Base-by-base conservation (phyloP, 2,888 invertebrate genomes). In the Dilophus febrilis region DNA sequence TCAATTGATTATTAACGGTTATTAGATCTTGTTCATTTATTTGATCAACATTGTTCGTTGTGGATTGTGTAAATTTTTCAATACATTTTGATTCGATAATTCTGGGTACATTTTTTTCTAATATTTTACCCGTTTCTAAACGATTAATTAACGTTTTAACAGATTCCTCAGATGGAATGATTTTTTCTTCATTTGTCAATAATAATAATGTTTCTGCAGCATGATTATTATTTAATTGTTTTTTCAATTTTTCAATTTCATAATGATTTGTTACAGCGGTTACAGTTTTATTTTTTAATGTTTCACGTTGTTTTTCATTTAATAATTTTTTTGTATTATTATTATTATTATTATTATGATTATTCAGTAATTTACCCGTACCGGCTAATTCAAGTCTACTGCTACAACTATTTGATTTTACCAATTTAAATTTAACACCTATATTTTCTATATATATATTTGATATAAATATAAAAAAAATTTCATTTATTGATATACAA, bases 381-480 rank as follows among this genome's bases (percentile, higher is more conserved):
- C 84, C 85, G 1, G 83, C 76, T 40, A 86, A 59, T 54, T 86
- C 85, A 38, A 86, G 62, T 26, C 86, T 70, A 55, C 84, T 85
- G 53, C 82, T 84, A 56, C 85, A 86, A 48, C 85, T 85, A 53
- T 86, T 86, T 26, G 85, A 86, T 63, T 86, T 86, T 2, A 86
- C 74, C 46, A 86, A 62, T 53, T 79, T 77, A 55, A 85, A 85
- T 57, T 83, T 84, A 40, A 84, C 72, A 39, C 80, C 79, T 54
- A 69, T 65, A 53, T 22, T 22, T 22, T 22, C 22, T 22, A 6
- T n/a, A n/a, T n/a, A n/a, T n/a, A n/a, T n/a, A 71, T 71, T 30
- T 53, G 16, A 38, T 18, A 35, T 18, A 35, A 13, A 13, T 10
- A 17, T 40, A 10, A n/a, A 19, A 14, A 8, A 26, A 5, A 13